Base-by-base conservation (phyloP, 1,140 invertebrate species). In the Marisa cornuarietis region DNA sequence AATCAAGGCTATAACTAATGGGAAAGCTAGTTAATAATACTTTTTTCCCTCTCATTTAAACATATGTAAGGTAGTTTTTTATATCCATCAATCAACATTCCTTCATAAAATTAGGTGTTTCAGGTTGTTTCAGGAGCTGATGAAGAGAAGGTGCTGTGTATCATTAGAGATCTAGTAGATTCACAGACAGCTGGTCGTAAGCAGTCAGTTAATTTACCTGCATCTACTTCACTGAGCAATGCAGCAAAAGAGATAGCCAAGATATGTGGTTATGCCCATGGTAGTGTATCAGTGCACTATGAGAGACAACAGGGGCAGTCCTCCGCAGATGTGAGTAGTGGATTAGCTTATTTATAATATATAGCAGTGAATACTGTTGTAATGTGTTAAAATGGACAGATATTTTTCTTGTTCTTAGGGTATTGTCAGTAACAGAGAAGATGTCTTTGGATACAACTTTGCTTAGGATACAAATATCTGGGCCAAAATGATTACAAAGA, bases 121-220 rank as follows among this genome's bases (percentile, higher is more conserved):
- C 49, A 88, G 85, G 82, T 84, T 80, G 84, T 85, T 16, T 87
- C 86, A 79, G 82, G 80, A 49, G 87, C 85, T 61, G 89, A 89
- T 83, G 89, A 90, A 72, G 82, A 82, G 54, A 91, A 87, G 82
- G 90, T 92, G 71, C 85, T 92, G 82, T 94, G 93, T 86, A 91
- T 92, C 76, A 90, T 94, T 68, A 90, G 91, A 58, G 93, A 93
- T 85, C 90, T 93, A 87, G 92, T 92, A 52, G 90, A 88, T 79
- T 83, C 84, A 18, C 79, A 88, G 58, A 79, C 74, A 49, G 63
- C 79, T 82, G 86, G 88, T 79, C 81, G 81, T 42, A 88, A 87
- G 61, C 83, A 87, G 68, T 87, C 81, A 4, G 71, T 92, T 85
- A 89, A 91, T 86, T 79, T 93, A 22, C 91, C 93, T 49, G 89